Conservation (phyloP, 2,113 vertebrate genomes). For the Chrysemys picta region DNA sequence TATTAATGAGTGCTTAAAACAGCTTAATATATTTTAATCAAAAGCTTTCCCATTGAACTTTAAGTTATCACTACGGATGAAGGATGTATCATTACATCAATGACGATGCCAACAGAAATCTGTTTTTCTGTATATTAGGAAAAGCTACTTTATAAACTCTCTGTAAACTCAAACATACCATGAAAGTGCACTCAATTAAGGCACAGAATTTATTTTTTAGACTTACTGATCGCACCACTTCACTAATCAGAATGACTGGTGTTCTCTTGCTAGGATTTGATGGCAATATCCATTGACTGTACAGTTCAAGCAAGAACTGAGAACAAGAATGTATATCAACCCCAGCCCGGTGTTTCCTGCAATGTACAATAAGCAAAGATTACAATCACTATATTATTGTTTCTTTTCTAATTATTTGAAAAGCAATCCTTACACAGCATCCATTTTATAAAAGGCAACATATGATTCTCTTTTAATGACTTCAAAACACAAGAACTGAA, state of each 20-base stretch:
- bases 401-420: background rate
- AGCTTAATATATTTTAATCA: background rate
- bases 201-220: background rate
- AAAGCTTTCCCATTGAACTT: background rate
- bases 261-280: slow-evolving; percentile 88
- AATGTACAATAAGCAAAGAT: background rate
- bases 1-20: background rate
- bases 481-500: background rate
- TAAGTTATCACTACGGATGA: background rate
- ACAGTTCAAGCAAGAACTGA: slow-evolving; percentile 97
- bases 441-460: background rate
- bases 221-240: slow-evolving; percentile 97
- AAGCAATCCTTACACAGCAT: background rate
- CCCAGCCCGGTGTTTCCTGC: slow-evolving; percentile 95
- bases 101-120: background rate
- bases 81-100: background rate
- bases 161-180: background rate
- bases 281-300: slow-evolving; percentile 96
- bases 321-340: slow-evolving; percentile 99
- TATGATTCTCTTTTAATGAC: background rate
- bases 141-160: background rate
- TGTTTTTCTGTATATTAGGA: background rate
- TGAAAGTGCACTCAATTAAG: background rate
- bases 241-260: slow-evolving; percentile 91
- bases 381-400: background rate